Base-by-base conservation (phyloP, 2,113 vertebrate species). In the Myrmophylax atrothorax region DNA sequence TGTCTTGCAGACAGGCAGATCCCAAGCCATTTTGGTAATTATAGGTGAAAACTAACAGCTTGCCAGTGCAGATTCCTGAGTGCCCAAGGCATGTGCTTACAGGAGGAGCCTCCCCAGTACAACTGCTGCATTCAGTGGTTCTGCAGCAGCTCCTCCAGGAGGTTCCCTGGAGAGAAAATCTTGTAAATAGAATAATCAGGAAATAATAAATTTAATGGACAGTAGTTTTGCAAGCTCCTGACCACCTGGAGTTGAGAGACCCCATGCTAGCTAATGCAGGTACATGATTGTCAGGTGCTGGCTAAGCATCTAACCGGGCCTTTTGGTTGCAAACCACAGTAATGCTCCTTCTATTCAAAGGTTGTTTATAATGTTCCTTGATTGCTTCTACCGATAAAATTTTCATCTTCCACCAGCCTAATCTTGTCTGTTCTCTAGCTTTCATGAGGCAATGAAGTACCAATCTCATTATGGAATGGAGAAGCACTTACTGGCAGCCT, bases 31-130 rank as follows among this genome's bases (percentile, higher is more conserved):
- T 92, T 40, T 69, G 70, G 58, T 96, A 92, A 95, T 96, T 90
- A 55, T 58, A 90, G 90, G 92, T 96, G 92, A 93, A 95, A 94
- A 92, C 73, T 79, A 96, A 84, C 83, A 94, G 88, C 83, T 94
- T 94, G 81, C 59, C 67, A 23, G 49, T 24, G 49, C 94, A 87
- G 90, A 64, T 68, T 85, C 72, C 56, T 44, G 79, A 87, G 85
- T 62, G 79, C 76, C 64, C 68, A 81, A 76, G 79, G 85, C 12
- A 0, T 49, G 37, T 66, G 52, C 85, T 93, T 69, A 23, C 68
- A 46, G 68, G 23, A 53, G 64, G 49, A 93, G 75, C 55, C 56
- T 83, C 59, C 64, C 31, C 79, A 42, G 55, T 59, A 70, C 55
- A 81, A 84, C 35, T 88, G 79, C 55, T 86, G 68, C 62, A 38